Percentiles rank a stretch among this genome's conserved stretches.
Conservation (phyloP, 2,888 invertebrate species). For the Oxyteleia sp. region DNA sequence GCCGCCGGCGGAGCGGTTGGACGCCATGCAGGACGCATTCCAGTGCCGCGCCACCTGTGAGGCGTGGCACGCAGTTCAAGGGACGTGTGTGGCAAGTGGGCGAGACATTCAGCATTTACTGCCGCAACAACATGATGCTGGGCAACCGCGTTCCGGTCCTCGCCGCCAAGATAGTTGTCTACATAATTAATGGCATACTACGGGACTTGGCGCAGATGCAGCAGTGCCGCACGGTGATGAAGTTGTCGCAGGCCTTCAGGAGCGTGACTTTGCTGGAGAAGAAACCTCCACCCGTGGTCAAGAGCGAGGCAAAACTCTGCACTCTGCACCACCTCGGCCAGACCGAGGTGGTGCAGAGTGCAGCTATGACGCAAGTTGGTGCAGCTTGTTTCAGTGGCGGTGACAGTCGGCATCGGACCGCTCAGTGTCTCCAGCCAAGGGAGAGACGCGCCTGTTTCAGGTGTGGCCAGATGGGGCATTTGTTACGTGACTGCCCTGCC, state of each 20-base stretch:
- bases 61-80: conserved; percentile 61
- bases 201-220: conserved; percentile 20
- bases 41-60: conserved; percentile 50
- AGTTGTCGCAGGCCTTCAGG: neutral
- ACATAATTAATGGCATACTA: no score
- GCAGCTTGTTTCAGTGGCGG: neutral
- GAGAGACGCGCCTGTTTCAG: conserved; percentile 11
- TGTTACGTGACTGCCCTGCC: conserved; percentile 15
- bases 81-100: no score
- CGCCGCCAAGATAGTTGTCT: no score
- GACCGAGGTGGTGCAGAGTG: neutral
- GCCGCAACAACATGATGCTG: no score
- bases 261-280: neutral
- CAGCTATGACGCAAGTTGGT: neutral
- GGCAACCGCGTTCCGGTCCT: no score
- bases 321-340: no score
- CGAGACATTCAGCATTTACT: no score
- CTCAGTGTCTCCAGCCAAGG: neutral
- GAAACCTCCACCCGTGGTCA: neutral
- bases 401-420: neutral
- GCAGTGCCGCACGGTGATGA: neutral
- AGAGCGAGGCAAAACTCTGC: neutral
- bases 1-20: conserved; percentile 22
- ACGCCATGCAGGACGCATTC: conserved; percentile 49
- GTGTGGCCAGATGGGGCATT: conserved; percentile 7